Evolutionary conservation across 1,140 invertebrate genomes (phyloP).

Genomic region (Drosophila setifemur): DNA sequence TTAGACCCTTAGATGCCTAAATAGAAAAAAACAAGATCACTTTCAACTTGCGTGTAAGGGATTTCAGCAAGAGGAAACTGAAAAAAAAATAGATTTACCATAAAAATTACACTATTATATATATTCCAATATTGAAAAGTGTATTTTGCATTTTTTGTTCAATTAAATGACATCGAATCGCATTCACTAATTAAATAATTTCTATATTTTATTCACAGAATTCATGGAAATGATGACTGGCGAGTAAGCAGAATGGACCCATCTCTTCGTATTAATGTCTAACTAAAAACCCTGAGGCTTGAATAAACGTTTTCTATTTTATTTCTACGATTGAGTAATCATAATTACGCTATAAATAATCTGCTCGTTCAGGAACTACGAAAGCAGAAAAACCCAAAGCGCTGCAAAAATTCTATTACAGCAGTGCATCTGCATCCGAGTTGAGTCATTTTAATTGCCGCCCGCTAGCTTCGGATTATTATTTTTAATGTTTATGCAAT

Average conservation of each 20-base stretch:
- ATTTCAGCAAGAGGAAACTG: neutral
- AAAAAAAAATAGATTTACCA: too few species aligned
- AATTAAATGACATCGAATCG: neutral
- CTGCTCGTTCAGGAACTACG: constrained; percentile 26
- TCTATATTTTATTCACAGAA: constrained; percentile 87
- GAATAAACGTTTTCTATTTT: constrained; percentile 46
- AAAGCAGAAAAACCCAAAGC: constrained; percentile 30
- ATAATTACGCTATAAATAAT: constrained; percentile 50
- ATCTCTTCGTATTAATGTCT: constrained; percentile 19
- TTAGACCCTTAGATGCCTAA: constrained; percentile 25
- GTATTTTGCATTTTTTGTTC: neutral
- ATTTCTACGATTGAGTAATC: constrained; percentile 44
- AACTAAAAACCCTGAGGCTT: constrained; percentile 27
- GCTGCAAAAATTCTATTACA: constrained; percentile 18
- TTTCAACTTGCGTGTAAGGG: neutral
- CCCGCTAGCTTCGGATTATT: constrained; percentile 26
- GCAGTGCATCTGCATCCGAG: constrained; percentile 38
- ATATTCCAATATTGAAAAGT: neutral
- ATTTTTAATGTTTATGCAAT: constrained; percentile 41
- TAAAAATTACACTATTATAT: neutral
- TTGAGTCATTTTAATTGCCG: constrained; percentile 37
- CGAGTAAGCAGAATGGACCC: constrained; percentile 85
- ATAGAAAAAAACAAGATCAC: constrained; percentile 1
- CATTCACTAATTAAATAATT: neutral
- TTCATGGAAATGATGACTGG: constrained; percentile 99